Evolutionary conservation across 2,113 vertebrate genomes (phyloP).

Genomic region (Megaceryle torquata): DNA sequence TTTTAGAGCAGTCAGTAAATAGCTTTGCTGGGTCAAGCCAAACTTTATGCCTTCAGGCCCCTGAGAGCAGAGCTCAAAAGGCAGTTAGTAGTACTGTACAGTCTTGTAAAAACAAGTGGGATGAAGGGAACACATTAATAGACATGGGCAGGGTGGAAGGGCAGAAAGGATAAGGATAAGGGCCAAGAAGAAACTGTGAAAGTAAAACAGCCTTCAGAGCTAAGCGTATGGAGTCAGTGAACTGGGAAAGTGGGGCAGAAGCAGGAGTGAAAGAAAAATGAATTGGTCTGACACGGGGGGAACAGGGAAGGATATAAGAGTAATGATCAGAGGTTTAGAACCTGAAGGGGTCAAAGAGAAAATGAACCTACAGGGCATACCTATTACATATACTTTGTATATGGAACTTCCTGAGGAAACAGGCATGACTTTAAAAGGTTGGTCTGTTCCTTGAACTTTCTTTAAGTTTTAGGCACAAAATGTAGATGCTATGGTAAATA

Average conservation of each 20-base stretch:
- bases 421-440: background rate
- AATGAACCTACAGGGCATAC: background rate
- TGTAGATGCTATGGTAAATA: background rate
- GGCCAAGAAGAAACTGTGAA: background rate
- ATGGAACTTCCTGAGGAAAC: background rate
- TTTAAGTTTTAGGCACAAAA: background rate
- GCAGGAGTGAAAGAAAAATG: background rate
- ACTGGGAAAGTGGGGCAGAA: background rate
- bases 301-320: background rate
- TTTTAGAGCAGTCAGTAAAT: background rate
- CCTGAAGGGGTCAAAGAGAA: background rate
- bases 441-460: background rate
- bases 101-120: background rate
- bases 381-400: background rate
- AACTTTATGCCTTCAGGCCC: background rate
- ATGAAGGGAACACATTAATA: background rate
- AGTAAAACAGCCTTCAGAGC: background rate
- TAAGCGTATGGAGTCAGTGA: background rate
- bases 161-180: background rate
- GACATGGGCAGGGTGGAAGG: background rate
- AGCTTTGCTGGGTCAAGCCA: background rate
- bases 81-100: background rate
- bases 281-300: background rate
- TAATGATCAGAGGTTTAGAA: background rate
- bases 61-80: background rate